A percentile compares a stretch with the other conserved stretches of the same genome.
Evolutionary conservation across 2,888 invertebrate species (phyloP).

Genomic region (Epinotia demarniana): DNA sequence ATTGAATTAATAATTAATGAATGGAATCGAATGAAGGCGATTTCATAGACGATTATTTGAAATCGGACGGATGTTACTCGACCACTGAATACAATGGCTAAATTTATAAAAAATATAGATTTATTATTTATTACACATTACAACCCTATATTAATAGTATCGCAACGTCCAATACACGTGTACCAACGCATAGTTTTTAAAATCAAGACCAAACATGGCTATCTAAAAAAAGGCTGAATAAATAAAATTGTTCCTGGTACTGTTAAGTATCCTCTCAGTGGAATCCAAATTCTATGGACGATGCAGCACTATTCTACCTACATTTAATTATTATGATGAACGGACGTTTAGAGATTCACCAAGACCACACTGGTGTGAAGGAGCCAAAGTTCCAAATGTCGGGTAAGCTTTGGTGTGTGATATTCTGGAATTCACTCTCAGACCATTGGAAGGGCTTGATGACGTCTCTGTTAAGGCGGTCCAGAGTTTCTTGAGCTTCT

Average conservation of each 20-base stretch:
- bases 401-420: constrained; percentile 89
- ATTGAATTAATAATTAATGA: constrained; percentile 46
- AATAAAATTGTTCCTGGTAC: background rate
- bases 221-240: background rate
- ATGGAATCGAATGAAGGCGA: constrained; percentile 46
- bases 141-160: constrained; percentile 7
- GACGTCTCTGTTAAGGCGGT: constrained; percentile 66
- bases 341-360: constrained; percentile 71
- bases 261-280: too few species aligned
- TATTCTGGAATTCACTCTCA: constrained; percentile 85
- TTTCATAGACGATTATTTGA: constrained; percentile 19
- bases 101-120: constrained; percentile 36
- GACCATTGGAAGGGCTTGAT: constrained; percentile 90
- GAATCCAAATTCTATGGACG: constrained; percentile 5
- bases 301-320: constrained; percentile 28
- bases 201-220: background rate
- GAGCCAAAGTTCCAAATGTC: constrained; percentile 89
- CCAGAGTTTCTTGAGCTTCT: constrained; percentile 67
- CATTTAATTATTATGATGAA: constrained; percentile 53
- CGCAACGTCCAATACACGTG: constrained; percentile 1
- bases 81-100: constrained; percentile 38
- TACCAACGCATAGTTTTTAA: background rate
- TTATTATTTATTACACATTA: constrained; percentile 28
- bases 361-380: constrained; percentile 84
- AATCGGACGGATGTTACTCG: constrained; percentile 34